Percentiles rank a stretch among this genome's conserved stretches.
Evolutionary conservation across 30 jellyfish, hydroid and myxozoan genomes (phyloP).

Genomic region (Hydractinia symbiolongicarpus): DNA sequence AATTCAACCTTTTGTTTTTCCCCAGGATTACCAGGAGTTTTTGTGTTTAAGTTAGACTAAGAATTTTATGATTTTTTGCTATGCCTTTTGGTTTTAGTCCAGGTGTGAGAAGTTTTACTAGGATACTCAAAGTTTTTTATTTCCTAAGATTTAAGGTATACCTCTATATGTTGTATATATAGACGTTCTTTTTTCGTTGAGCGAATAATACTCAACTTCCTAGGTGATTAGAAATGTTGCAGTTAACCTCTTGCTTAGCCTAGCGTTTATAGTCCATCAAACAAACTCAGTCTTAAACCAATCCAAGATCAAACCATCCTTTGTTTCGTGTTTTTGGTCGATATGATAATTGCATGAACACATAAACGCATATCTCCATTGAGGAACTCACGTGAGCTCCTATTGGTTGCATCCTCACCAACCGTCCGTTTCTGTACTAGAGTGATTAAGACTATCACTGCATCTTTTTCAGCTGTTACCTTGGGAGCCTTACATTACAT

Average conservation of each 20-base stretch:
- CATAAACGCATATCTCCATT: not conserved
- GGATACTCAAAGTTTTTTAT: constrained; percentile 6
- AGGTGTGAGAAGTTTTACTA: constrained; percentile 18
- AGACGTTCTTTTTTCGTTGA: constrained; percentile 6
- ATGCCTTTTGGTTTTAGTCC: constrained; percentile 21
- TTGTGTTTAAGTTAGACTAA: constrained; percentile 8
- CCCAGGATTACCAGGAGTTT: constrained; percentile 31
- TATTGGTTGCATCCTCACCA: not conserved
- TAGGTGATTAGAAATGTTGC: not conserved
- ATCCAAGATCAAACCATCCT: constrained; percentile 11
- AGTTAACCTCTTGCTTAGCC: not conserved
- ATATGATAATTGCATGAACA: not conserved
- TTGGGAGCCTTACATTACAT: constrained; percentile 37
- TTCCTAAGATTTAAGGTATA: not conserved
- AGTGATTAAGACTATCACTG: constrained; percentile 11
- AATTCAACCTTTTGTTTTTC: too few relatives aligned
- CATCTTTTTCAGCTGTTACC: constrained; percentile 38
- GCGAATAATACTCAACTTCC: not conserved
- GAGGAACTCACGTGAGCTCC: not conserved
- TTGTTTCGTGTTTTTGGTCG: constrained; percentile 7
- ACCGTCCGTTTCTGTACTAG: not conserved
- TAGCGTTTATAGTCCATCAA: constrained; percentile 22
- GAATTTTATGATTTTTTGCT: constrained; percentile 1
- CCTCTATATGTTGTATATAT: not conserved
- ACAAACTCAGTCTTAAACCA: constrained; percentile 14